Conservation (phyloP, 2,113 vertebrate species). For the Dolichotis patagonum region DNA sequence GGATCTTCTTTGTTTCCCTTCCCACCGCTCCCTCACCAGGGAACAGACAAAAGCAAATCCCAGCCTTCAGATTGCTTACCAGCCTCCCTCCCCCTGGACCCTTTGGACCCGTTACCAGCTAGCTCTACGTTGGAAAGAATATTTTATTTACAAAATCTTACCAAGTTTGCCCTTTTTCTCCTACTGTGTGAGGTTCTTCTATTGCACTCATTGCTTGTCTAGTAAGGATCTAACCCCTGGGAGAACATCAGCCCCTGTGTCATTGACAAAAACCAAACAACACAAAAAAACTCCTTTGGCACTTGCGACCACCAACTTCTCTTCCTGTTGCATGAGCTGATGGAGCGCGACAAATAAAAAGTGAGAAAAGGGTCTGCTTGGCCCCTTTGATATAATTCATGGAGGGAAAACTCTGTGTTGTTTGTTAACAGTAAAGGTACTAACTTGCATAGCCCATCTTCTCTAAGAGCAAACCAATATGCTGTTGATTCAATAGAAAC, state of each 20-base stretch:
- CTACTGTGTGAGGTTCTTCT: conserved; percentile 41
- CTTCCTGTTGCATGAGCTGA: neutral
- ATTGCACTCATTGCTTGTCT: conserved; percentile 41
- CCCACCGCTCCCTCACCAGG: neutral
- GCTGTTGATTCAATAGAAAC: neutral
- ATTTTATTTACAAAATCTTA: conserved; percentile 50
- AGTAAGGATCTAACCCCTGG: neutral
- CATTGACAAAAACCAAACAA: neutral
- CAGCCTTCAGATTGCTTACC: neutral
- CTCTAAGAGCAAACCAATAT: neutral
- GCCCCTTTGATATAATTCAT: neutral
- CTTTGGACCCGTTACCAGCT: neutral
- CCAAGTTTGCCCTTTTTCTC: conserved; percentile 33
- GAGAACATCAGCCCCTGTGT: conserved; percentile 28
- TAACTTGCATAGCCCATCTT: neutral
- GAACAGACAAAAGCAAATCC: conserved; percentile 9
- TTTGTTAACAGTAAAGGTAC: neutral
- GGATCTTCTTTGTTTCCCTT: neutral
- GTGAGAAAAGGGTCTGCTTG: neutral
- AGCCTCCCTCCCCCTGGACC: neutral
- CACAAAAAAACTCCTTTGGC: neutral
- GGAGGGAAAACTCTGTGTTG: neutral
- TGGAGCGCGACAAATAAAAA: neutral
- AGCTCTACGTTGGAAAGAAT: neutral
- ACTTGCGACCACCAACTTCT: neutral